These are phyloP conservation scores for Saiga tatarica DNA, from an alignment of 2,113 vertebrate species.

Conservation along the genomic window DNA sequence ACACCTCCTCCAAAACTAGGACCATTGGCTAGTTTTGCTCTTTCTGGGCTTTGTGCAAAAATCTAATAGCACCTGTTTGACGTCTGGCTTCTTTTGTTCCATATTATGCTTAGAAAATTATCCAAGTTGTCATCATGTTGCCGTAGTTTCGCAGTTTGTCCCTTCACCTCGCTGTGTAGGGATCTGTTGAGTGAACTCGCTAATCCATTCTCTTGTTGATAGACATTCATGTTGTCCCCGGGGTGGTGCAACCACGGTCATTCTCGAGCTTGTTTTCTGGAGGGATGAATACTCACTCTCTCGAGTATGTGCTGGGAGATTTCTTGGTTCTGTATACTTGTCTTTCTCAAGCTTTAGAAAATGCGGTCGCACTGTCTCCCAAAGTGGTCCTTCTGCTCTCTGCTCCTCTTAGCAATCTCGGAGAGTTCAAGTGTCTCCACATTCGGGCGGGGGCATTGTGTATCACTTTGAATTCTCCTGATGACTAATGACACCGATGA, in stretches of 20 bases:
- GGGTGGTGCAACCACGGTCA: background rate
- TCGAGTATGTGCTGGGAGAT: background rate
- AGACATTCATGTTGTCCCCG: background rate
- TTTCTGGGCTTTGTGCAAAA: background rate
- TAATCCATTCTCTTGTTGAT: background rate
- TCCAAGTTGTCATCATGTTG: fast-evolving
- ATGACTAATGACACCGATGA: fast-evolving
- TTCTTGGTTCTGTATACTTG: background rate
- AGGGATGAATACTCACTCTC: background rate
- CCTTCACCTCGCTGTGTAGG: background rate
- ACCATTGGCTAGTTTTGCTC: fast-evolving
- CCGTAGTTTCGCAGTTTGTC: fast-evolving
- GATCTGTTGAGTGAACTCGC: fast-evolving
- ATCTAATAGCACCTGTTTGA: fast-evolving
- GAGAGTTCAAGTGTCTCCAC: background rate
- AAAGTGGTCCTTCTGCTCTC: background rate
- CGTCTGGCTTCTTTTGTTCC: background rate
- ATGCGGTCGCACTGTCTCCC: background rate
- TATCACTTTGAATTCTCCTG: background rate
- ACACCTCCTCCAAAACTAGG: too few species aligned
- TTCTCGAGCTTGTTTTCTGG: background rate
- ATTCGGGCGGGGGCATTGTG: background rate
- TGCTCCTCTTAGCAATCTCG: fast-evolving
- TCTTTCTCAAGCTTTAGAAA: too few species aligned
- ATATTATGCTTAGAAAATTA: fast-evolving